Conservation (phyloP, 30 jellyfish, hydroid and myxozoan species). For the Morbakka virulenta region DNA sequence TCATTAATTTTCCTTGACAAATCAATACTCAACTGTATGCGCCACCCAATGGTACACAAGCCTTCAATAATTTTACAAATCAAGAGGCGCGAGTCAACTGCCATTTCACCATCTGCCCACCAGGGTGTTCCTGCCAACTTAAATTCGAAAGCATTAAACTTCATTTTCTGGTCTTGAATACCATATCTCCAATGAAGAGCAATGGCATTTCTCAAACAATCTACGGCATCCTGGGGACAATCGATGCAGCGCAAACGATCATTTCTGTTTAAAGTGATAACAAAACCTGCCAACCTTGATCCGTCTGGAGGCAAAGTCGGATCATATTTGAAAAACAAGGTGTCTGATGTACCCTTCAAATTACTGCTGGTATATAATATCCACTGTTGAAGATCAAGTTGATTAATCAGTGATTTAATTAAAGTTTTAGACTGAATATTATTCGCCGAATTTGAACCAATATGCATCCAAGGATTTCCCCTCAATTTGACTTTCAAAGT, state of each 20-base stretch:
- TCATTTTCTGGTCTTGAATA: slow-evolving; percentile 54
- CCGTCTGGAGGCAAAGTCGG: slow-evolving; percentile 21
- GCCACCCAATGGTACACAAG: slow-evolving; percentile 60
- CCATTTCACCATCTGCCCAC: slow-evolving; percentile 81
- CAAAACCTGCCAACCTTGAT: slow-evolving; percentile 32
- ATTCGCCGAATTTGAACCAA: slow-evolving; percentile 16
- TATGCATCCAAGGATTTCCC: slow-evolving; percentile 73
- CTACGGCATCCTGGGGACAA: slow-evolving; percentile 18
- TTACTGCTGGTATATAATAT: too few relatives aligned
- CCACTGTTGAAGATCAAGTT: too few relatives aligned
- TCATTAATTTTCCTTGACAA: slow-evolving; percentile 64
- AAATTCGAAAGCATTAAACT: slow-evolving; percentile 65
- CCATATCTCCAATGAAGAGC: slow-evolving; percentile 65
- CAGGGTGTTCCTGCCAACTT: slow-evolving; percentile 79
- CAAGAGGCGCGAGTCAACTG: slow-evolving; percentile 50
- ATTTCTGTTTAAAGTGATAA: slow-evolving; percentile 31
- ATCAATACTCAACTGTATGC: slow-evolving; percentile 53
- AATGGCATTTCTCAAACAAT: slow-evolving; percentile 18
- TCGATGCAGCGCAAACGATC: slow-evolving; percentile 62
- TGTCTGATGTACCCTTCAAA: slow-evolving; percentile 28
- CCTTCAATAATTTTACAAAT: slow-evolving; percentile 61
- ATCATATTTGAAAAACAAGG: slow-evolving; percentile 48
- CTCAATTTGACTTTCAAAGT: too few relatives aligned
- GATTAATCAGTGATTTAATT: slow-evolving; percentile 33
- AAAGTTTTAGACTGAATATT: slow-evolving; percentile 33